A percentile compares a stretch with the other conserved stretches of the same genome.
Evolutionary conservation across 2,113 vertebrate species (phyloP).

Genomic region (Platichthys flesus): DNA sequence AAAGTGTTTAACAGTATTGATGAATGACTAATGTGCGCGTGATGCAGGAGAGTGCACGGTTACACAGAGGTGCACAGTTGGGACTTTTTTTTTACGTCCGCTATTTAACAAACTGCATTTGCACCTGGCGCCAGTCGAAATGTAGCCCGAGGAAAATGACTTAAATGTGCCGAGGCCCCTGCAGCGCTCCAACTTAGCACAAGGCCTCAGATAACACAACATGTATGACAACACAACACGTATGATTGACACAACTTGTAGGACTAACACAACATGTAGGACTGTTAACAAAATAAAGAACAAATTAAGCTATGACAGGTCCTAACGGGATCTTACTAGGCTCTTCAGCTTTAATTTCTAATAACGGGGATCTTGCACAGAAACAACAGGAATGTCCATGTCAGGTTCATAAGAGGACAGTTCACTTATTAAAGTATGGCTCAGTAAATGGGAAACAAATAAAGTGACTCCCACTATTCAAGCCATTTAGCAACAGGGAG

Average conservation of each 20-base stretch:
- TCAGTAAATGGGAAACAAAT: neutral
- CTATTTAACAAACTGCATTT: slow-evolving; percentile 69
- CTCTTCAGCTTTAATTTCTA: too few relatives aligned
- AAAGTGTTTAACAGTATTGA: slow-evolving; percentile 67
- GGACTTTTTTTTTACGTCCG: slow-evolving; percentile 58
- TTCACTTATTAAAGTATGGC: too few relatives aligned
- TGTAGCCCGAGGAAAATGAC: slow-evolving; percentile 29
- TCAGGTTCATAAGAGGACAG: too few relatives aligned
- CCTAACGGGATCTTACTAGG: too few relatives aligned
- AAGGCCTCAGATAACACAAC: neutral
- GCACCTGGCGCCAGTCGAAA: slow-evolving; percentile 64
- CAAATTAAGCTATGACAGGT: too few relatives aligned
- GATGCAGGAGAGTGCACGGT: slow-evolving; percentile 47
- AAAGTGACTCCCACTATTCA: neutral
- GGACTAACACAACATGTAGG: too few relatives aligned
- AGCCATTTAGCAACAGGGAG: neutral
- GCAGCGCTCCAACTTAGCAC: neutral
- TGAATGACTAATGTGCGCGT: slow-evolving; percentile 66
- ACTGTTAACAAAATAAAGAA: too few relatives aligned
- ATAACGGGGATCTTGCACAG: too few relatives aligned
- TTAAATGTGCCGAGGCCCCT: slow-evolving; percentile 10
- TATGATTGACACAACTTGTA: too few relatives aligned
- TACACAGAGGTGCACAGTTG: slow-evolving; percentile 43
- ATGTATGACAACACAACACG: too few relatives aligned
- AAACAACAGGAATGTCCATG: too few relatives aligned